Conservation (phyloP, 92 coral and sea anemone genomes). For the Micromussa lordhowensis region DNA sequence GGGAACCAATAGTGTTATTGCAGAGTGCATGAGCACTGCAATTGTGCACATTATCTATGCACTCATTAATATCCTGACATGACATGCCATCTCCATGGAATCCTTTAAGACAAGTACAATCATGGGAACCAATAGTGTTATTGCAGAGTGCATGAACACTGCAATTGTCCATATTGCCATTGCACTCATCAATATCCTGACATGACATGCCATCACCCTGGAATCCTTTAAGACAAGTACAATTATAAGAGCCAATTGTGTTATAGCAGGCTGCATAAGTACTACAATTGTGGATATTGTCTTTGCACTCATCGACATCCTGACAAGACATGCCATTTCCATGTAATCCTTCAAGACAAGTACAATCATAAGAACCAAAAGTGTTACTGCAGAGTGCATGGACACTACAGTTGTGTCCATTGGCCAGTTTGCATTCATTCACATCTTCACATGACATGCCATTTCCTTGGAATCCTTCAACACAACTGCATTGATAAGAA, state of each 20-base stretch:
- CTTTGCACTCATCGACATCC: conserved; percentile 22
- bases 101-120: conserved; percentile 7
- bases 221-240: background rate
- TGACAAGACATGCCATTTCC: background rate
- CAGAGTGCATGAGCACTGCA: background rate
- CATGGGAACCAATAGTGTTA: conserved; percentile 9
- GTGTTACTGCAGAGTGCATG: background rate
- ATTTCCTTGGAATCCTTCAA: background rate
- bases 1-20: background rate
- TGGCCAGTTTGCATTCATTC: background rate
- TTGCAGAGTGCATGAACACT: background rate
- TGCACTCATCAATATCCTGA: conserved; percentile 8
- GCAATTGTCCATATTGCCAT: background rate
- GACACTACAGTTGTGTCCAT: background rate
- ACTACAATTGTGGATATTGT: background rate
- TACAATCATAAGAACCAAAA: conserved; percentile 9
- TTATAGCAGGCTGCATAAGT: conserved; percentile 7
- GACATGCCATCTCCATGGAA: conserved; percentile 1
- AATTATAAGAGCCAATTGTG: conserved; percentile 23
- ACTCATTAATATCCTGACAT: background rate
- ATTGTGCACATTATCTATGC: background rate
- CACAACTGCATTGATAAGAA: background rate
- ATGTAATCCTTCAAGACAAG: background rate
- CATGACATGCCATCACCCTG: conserved; percentile 1
- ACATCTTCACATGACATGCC: background rate